Base-by-base conservation (phyloP, 2,888 invertebrate genomes). In the Mactromeris polynyma region DNA sequence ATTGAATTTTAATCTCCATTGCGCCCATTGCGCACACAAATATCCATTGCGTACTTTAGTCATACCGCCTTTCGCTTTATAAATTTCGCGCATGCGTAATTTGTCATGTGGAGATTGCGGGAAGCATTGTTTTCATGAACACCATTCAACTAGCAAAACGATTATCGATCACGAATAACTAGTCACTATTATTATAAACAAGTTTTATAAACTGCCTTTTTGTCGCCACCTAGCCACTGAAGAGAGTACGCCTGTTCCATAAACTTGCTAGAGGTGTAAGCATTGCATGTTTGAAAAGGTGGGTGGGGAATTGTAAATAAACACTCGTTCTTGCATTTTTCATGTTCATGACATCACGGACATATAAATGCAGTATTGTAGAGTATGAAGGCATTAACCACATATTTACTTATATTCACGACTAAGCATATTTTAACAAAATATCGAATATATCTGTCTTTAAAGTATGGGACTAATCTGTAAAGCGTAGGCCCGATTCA, bases 91-190 rank as follows among this genome's bases (percentile, higher is more conserved):
- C 84, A 84, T 84, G 84, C 84, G 84, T 69, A 84, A 38, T 19
- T 21, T 26, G 14, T 51, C 84, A 84, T 84, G 84, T 84, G 77
- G 33, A 26, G 26, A 42, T 77, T 84, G 84, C 84, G 84, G 84
- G 78, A 84, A 84, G 79, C 84, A 84, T 83, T 83, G 83, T 83
- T 21, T 82, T 58, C 73, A 17, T 73, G 17, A 73, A 73, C 19
- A 1, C 2, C 31, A 73, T 36, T 33, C 11, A 17, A 19, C 36
- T 33, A 0, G 17, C 33, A 17, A 36, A 33, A 36, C 31, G 33
- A 36, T 2, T 73, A 17, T 17, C 14, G 58, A 64, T 64, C 9
- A 64, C 26, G 26, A 26, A 58, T 26, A 64, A 64, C 58, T 64
- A n/a, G 58, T 64, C 21, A 64, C 26, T 64, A 4, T 64, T 6